Conservation (phyloP, 2,888 invertebrate species). For the Pristionchus fissidentatus region DNA sequence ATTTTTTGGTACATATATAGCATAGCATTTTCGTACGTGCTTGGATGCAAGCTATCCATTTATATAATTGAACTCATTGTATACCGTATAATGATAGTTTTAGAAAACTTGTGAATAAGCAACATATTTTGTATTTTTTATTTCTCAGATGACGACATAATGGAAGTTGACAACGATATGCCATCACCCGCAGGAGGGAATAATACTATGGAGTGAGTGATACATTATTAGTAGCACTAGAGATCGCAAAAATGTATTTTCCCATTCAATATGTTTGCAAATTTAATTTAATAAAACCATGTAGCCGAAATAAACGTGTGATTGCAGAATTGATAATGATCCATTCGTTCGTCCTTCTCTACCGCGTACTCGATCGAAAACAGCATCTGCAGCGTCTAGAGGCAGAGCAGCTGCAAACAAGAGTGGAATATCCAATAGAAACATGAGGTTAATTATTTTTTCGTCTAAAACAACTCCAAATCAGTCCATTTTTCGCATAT, state of each 20-base stretch:
- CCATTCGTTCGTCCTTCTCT: conserved; percentile 11
- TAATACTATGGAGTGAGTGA: background rate
- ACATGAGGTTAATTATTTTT: background rate
- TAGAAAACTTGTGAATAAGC: background rate
- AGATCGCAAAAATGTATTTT: background rate
- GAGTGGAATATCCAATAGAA: background rate
- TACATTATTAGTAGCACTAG: background rate
- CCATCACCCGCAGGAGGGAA: background rate
- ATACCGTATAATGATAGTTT: no score
- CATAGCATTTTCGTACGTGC: no score
- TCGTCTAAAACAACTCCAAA: background rate
- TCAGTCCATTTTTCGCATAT: no score
- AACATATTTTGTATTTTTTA: background rate
- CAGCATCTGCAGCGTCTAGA: no score
- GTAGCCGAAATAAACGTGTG: no score
- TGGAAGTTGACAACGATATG: background rate
- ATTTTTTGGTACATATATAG: no score
- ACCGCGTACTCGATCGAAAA: conserved; percentile 1
- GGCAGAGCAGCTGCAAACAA: background rate
- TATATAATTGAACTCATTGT: no score
- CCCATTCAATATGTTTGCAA: background rate
- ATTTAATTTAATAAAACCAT: no score
- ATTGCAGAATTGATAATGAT: conserved; percentile 7
- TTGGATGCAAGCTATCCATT: no score
- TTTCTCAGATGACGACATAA: background rate